Evolutionary conservation across 2,888 invertebrate species (phyloP), one percentile per base, ranked within the genome.

Genomic region (Acanthosepion pharaonis): DNA sequence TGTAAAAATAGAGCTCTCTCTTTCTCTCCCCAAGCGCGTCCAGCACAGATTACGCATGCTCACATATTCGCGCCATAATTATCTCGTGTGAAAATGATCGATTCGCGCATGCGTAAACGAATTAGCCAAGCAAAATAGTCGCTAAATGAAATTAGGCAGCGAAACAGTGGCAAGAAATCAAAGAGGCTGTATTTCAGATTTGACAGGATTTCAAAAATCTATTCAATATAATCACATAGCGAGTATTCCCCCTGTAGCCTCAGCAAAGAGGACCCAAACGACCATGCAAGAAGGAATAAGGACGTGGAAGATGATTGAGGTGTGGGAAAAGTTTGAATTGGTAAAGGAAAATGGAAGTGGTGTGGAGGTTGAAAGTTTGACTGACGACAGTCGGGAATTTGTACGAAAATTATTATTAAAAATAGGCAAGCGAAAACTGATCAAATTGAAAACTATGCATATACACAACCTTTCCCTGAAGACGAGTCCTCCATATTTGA

Each of bases 31-130:
- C 78, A 59, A 78, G 78, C 78, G 78, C 78, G 78, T 78, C 78
- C 78, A 78, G n/a, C 78, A n/a, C 78, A 78, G 78, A 78, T 78
- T 78, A 78, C 78, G 78, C 78, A 78, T 78, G 78, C 78, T 78
- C 78, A 78, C 78, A 78, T 78, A 78, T 78, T 78, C 78, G 78
- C 78, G 33, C 78, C 78, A 78, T 78, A 78, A 78, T 78, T 78
- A 78, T 78, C 78, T 78, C 78, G 78, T 78, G 78, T 78, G 78
- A 78, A 78, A 78, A 78, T 78, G 78, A 78, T 78, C 78, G 78
- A 78, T 78, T 33, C n/a, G 78, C 78, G 78, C 78, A 78, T 78
- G 78, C 78, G 78, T 78, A 78, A 78, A 78, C 78, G 78, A 78
- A 78, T 78, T 78, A 78, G 78, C 78, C 33, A 33, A 33, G 78